Conservation (phyloP, 2,797 vertebrate genomes). For the Alca torda region DNA sequence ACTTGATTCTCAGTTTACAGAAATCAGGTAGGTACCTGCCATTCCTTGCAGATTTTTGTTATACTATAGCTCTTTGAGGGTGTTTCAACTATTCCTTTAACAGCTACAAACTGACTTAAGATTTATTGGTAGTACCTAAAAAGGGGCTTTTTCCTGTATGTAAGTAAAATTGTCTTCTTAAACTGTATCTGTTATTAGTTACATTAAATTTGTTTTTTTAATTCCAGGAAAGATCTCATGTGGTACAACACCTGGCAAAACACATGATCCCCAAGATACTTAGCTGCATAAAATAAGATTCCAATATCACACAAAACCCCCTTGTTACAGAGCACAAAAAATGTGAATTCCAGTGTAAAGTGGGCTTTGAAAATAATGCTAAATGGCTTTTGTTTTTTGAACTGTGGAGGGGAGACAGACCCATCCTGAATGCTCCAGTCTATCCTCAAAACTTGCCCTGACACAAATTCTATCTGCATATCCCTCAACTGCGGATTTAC, state of each 20-base stretch:
- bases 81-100: neutral
- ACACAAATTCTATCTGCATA: neutral
- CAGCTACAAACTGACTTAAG: neutral
- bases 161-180: neutral
- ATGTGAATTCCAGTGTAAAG: neutral
- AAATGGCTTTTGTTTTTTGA: neutral
- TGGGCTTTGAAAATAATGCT: neutral
- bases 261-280: neutral
- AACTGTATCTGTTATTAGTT: neutral
- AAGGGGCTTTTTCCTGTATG: neutral
- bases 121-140: neutral
- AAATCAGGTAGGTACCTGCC: slow-evolving; percentile 70
- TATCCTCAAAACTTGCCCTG: neutral
- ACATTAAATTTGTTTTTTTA: neutral
- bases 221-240: neutral
- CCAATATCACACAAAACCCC: neutral
- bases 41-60: neutral
- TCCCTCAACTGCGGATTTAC: neutral
- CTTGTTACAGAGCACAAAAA: neutral
- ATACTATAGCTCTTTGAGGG: neutral
- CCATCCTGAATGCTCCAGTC: neutral
- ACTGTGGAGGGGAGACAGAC: neutral
- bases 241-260: neutral
- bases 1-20: slow-evolving; percentile 58
- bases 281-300: neutral